phyloP scores from a whole-genome alignment of 2,113 vertebrate species.

The Falcunculus frontatus region DNA sequence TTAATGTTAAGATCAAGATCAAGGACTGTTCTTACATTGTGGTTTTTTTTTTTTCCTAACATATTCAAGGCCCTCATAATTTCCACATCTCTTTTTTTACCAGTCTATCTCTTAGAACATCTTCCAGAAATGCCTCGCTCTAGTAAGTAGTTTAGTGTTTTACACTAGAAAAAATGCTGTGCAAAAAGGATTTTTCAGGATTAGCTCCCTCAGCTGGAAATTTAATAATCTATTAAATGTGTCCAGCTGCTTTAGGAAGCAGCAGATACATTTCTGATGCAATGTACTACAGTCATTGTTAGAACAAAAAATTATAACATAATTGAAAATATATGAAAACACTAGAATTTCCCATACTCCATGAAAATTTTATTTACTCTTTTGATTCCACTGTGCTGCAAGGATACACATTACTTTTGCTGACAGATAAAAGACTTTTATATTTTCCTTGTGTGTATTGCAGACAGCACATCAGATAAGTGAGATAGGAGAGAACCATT shows the following conservation, averaged over 20 bases:
- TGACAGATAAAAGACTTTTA: background rate
- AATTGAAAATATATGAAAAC: background rate
- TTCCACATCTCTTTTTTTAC: background rate
- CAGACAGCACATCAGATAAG: background rate
- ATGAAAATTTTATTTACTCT: background rate
- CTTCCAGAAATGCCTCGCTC: background rate
- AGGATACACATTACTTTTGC: background rate
- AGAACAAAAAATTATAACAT: background rate
- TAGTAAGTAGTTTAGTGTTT: background rate
- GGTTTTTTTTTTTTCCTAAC: background rate
- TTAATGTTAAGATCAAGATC: background rate
- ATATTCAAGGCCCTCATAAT: background rate
- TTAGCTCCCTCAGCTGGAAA: background rate
- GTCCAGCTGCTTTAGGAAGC: background rate
- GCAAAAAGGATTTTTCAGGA: background rate
- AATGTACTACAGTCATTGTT: background rate
- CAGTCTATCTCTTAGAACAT: background rate
- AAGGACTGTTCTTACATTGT: background rate
- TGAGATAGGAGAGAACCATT: background rate
- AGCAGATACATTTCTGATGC: background rate
- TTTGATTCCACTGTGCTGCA: background rate
- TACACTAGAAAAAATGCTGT: background rate
- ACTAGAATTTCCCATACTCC: background rate
- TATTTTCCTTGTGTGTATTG: background rate
- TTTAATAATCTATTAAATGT: background rate